Base-by-base conservation (phyloP, 2,113 vertebrate genomes). In the Paracanthobrama guichenoti region DNA sequence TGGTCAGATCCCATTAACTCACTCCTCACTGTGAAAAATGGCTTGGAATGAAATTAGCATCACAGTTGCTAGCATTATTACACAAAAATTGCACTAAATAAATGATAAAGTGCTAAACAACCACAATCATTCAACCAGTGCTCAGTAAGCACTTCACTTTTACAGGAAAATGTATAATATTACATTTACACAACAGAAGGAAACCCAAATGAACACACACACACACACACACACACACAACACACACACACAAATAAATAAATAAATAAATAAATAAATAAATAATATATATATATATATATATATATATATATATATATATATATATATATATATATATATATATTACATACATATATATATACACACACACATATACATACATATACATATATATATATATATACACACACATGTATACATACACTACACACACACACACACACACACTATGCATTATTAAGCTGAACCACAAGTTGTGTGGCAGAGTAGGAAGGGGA, bases 1-100 rank as follows among this genome's bases (percentile, higher is more conserved):
- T 82, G 66, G 80, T 31, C 48, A 26, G 46, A 55, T 39, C 80
- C 24, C 80, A 82, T 82, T 71, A 82, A 71, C 80, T 55, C 59
- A 53, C 57, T 67, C 59, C 53, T 57, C 20, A 22, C 6, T 26
- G 44, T 24, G n/a, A 28, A 35, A 39, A 55, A 53, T n/a, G n/a
- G 74, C 46, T 83, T 59, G 35, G 62, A 44, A 62, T 26, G 39
- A 42, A 59, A 79, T 62, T 44, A 60, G 35, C 55, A 26, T 60
- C 11, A 44, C 22, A 72, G 69, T 14, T 72, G 11, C 28, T 39
- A 39, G 31, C 18, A 69, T 10, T 59, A 59, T 57, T 60, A 26
- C 35, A 60, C 53, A 42, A 60, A 60, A 16, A 57, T 8, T 6
- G 35, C 20, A 42, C 16, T 7, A 60, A 42, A 60, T 24, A 60